Conservation (phyloP, 1,140 invertebrate genomes). For the Steinernema khuongi region DNA sequence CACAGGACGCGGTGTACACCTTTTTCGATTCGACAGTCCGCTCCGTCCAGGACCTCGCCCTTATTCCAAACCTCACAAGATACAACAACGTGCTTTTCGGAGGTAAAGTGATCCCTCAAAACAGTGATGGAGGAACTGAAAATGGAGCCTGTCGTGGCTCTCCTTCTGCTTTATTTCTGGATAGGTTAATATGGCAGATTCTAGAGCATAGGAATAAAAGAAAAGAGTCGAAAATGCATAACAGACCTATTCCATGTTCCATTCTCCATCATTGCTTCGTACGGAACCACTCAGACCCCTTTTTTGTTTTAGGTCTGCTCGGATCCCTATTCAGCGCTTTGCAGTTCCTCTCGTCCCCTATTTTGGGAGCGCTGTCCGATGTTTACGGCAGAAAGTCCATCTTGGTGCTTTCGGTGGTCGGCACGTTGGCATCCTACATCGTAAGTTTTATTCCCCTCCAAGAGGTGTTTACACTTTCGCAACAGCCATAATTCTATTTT, state of each 20-base stretch:
- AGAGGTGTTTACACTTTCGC: too few species aligned
- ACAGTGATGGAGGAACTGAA: too few species aligned
- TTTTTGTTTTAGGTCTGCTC: constrained; percentile 68
- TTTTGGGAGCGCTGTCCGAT: constrained; percentile 89
- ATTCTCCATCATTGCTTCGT: too few species aligned
- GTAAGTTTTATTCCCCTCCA: too few species aligned
- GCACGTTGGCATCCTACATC: constrained; percentile 58
- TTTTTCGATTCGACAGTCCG: constrained; percentile 33
- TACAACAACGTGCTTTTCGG: constrained; percentile 56
- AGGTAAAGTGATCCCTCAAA: constrained; percentile 38
- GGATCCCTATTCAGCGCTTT: constrained; percentile 94
- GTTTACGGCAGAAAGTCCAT: constrained; percentile 83
- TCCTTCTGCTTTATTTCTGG: too few species aligned
- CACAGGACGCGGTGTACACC: constrained; percentile 50
- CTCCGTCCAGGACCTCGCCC: constrained; percentile 46
- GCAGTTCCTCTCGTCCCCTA: constrained; percentile 87
- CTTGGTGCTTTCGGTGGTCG: constrained; percentile 76
- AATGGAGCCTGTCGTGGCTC: too few species aligned
- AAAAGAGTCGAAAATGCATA: too few species aligned
- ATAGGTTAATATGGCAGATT: too few species aligned
- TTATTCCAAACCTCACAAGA: constrained; percentile 40
- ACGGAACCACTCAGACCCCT: too few species aligned
- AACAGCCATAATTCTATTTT: too few species aligned
- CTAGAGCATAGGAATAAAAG: too few species aligned
- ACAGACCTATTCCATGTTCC: too few species aligned